These are phyloP conservation scores for Tamias sibiricus DNA, from an alignment of 2,113 vertebrate genomes.

Conservation along the genomic window DNA sequence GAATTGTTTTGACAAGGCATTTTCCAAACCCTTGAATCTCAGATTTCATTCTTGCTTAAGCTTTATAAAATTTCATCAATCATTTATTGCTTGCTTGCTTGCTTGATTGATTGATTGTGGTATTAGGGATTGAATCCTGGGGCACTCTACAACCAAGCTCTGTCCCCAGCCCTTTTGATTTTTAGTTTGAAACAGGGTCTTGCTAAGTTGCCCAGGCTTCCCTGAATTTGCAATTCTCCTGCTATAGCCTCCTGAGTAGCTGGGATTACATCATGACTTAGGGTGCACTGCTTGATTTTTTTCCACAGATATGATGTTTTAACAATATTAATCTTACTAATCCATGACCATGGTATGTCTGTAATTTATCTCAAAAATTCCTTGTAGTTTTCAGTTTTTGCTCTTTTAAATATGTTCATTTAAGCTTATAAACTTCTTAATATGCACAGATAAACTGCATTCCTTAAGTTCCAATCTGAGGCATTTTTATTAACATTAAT, in stretches of 20 bases:
- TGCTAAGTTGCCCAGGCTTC: not conserved
- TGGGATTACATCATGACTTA: not conserved
- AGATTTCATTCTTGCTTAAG: not conserved
- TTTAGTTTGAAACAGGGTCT: not conserved
- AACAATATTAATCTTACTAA: not conserved
- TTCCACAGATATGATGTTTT: not conserved
- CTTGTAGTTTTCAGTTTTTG: not conserved
- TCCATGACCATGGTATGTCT: not conserved
- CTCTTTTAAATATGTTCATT: not conserved
- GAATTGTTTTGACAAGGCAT: not conserved
- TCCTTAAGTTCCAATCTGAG: not conserved
- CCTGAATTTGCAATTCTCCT: not conserved
- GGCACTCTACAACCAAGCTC: not conserved
- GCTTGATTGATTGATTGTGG: no score
- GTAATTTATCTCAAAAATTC: not conserved
- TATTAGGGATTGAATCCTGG: not conserved
- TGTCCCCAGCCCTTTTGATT: not conserved
- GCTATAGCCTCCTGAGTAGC: not conserved
- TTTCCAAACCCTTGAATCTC: not conserved
- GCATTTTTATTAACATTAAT: not conserved
- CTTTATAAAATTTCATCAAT: not conserved
- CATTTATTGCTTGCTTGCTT: not conserved
- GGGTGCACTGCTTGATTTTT: not conserved
- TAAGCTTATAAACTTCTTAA: not conserved
- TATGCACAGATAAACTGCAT: not conserved